Evolutionary conservation across 2,888 invertebrate genomes (phyloP).

Genomic region (Platycheirus albimanus): DNA sequence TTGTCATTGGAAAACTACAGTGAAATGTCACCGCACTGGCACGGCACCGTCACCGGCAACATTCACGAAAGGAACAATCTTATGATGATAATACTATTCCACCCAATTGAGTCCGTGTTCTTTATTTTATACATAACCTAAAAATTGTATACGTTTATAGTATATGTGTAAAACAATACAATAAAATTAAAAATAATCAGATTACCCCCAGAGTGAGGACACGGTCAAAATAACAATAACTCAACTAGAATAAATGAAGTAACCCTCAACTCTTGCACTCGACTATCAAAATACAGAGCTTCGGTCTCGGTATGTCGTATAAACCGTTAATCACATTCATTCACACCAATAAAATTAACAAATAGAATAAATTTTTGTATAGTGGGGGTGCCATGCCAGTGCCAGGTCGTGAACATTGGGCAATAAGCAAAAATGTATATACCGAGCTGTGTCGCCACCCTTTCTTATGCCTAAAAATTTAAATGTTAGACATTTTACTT

Average conservation of each 20-base stretch:
- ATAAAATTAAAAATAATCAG: constrained; percentile 59
- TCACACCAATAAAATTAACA: constrained; percentile 20
- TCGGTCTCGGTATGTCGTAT: too few species aligned
- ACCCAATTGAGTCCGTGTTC: background rate
- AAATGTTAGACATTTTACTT: too few species aligned
- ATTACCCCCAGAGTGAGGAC: constrained; percentile 47
- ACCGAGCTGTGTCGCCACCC: background rate
- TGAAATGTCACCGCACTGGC: too few species aligned
- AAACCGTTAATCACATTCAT: constrained; percentile 29
- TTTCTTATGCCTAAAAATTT: constrained; percentile 4
- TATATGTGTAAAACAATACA: constrained; percentile 19
- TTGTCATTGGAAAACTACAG: too few species aligned
- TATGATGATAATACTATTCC: too few species aligned
- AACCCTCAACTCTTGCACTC: constrained; percentile 53
- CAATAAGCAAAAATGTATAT: background rate
- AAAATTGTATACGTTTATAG: too few species aligned
- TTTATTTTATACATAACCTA: background rate
- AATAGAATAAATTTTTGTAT: background rate
- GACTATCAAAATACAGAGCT: background rate
- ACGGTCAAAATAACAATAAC: constrained; percentile 26
- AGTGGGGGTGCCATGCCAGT: constrained; percentile 41
- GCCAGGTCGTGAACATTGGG: background rate
- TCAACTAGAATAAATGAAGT: background rate
- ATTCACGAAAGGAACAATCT: too few species aligned
- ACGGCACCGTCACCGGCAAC: too few species aligned